Conservation (phyloP, 2,113 vertebrate species). For the Alligator sinensis region DNA sequence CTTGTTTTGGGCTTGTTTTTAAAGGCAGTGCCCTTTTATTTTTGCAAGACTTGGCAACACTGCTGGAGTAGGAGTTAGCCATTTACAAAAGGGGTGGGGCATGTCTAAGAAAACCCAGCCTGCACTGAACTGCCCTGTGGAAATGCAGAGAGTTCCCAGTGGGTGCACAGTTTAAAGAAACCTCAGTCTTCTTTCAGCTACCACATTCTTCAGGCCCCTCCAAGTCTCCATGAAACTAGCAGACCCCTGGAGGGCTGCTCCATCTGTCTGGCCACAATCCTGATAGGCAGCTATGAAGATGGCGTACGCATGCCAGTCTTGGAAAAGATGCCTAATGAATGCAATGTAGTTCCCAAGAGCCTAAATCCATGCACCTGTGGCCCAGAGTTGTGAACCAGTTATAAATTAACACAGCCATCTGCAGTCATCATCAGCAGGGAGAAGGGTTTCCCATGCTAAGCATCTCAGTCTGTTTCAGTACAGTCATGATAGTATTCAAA, state of each 20-base stretch:
- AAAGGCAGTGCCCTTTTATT: no score
- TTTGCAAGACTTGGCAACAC: no score
- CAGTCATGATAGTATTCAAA: neutral
- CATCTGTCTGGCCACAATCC: neutral
- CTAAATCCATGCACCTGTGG: neutral
- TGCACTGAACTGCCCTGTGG: neutral
- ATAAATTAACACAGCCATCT: neutral
- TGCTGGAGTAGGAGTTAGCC: rapidly evolving
- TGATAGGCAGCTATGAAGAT: neutral
- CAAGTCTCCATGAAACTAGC: neutral
- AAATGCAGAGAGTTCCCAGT: neutral
- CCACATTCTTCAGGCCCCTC: neutral
- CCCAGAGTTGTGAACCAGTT: neutral
- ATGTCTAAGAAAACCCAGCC: neutral
- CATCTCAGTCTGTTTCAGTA: neutral
- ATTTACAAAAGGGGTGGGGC: neutral
- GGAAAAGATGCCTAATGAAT: neutral
- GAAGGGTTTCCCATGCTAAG: neutral
- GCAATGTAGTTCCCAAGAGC: neutral
- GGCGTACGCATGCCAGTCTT: neutral
- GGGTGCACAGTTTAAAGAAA: neutral
- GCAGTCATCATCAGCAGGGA: rapidly evolving
- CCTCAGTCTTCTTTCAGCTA: neutral
- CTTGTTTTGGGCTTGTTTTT: no score
- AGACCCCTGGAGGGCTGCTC: neutral